A percentile compares a stretch with the other conserved stretches of the same genome.
These are phyloP conservation scores for Cavia aperea DNA, from an alignment of 2,113 vertebrate genomes.

Conservation along the genomic window DNA sequence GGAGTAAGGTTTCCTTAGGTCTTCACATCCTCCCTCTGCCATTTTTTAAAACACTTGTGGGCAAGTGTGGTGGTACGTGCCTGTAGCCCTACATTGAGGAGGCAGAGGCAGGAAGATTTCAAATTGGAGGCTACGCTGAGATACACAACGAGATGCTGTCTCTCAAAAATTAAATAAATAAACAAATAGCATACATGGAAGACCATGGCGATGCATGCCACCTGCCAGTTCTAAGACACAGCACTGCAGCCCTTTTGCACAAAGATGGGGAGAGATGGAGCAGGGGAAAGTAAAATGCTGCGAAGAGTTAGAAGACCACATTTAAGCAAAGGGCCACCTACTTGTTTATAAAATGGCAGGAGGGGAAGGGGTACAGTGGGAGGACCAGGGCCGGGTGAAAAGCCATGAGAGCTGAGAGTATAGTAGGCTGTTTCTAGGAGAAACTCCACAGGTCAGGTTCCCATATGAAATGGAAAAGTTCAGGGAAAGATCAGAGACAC, in stretches of 20 bases:
- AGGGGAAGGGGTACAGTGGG: not conserved
- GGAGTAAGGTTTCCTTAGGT: not conserved
- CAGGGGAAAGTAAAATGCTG: not conserved
- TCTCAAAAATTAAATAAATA: not conserved
- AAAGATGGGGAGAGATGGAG: not conserved
- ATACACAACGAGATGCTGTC: not conserved
- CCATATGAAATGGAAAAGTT: not conserved
- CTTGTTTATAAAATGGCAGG: not conserved
- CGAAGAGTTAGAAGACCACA: not conserved
- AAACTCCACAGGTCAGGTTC: not conserved
- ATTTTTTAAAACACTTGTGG: not conserved
- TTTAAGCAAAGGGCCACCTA: not conserved
- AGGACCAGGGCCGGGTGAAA: not conserved
- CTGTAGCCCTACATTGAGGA: not conserved
- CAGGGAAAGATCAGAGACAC: not conserved
- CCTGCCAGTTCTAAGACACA: not conserved
- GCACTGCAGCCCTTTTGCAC: not conserved
- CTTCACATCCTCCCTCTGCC: not conserved
- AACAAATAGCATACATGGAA: not conserved
- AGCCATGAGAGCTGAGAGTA: too few species aligned
- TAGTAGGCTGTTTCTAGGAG: not conserved
- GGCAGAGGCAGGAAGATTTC: not conserved
- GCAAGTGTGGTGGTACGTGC: accelerated
- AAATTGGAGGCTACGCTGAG: not conserved
- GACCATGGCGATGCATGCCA: not conserved